These are phyloP conservation scores for Clinocottus analis DNA, from an alignment of 2,113 vertebrate species.

Conservation along the genomic window DNA sequence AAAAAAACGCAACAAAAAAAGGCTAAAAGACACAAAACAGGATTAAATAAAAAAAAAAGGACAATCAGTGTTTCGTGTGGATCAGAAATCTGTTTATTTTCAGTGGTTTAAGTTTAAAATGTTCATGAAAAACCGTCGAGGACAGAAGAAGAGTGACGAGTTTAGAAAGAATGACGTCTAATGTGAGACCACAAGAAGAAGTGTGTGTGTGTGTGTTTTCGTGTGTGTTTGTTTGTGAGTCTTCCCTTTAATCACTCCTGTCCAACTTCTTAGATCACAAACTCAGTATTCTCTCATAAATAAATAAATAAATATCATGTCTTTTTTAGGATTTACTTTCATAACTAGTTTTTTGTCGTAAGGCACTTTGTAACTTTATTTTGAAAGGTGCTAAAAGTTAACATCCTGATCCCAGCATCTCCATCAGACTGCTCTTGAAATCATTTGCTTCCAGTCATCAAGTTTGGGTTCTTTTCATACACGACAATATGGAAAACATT, in stretches of 20 bases:
- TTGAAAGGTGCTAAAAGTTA: too few relatives aligned
- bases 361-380: too few relatives aligned
- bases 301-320: too few relatives aligned
- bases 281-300: background rate
- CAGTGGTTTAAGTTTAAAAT: background rate
- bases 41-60: background rate
- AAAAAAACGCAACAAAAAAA: background rate
- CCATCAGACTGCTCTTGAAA: too few relatives aligned
- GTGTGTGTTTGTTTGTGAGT: background rate
- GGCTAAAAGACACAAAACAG: background rate
- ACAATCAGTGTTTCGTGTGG: background rate
- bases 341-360: background rate
- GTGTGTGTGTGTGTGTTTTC: background rate
- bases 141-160: background rate
- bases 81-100: background rate
- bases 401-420: too few relatives aligned
- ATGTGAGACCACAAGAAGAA: constrained; percentile 1
- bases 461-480: background rate
- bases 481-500: background rate
- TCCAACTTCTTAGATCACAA: too few relatives aligned
- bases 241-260: background rate
- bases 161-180: constrained; percentile 9
- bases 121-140: background rate
- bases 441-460: background rate
- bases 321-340: background rate